Evolutionary conservation across 2,797 vertebrate species (phyloP), one percentile per base, ranked within the genome.

Genomic region (Muraenolepis orangiensis): DNA sequence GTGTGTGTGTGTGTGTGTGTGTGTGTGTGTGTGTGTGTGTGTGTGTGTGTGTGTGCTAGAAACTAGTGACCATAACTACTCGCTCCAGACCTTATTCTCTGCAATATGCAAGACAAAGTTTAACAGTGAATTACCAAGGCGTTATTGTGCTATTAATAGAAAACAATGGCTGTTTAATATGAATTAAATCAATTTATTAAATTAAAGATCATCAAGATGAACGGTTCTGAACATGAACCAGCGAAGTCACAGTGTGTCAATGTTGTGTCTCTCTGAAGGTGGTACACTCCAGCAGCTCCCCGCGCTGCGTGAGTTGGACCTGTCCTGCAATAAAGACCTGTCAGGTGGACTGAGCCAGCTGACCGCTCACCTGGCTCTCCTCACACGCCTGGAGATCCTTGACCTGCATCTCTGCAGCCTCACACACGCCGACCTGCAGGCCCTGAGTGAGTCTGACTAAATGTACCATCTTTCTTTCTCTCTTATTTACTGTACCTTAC

Each of bases 371-470:
- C 79, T 97, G 88, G 81, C 89, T 72, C 83, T 83, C 71, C 80
- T 96, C 78, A 87, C 85, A 75, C 90, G 92, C 31, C 93, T 97
- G 1, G 83, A 94, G 88, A 87, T 88, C 78, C 89, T 97, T 1
- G 93, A 96, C 88, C 91, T 97, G 28, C 96, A 95, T 83, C 91
- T 91, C 70, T 96, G 96, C 87, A 89, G 88, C 1, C 81, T 98
- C 31, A 94, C 91, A 8, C 90, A 75, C 66, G 76, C 84, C 0
- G 95, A 98, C 51, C 71, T 94, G 84, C 76, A 81, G 0, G 83
- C 89, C 23, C 87, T 97, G 80, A 91, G 96, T 96, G 89, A 94
- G 94, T 84, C 0, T n/a, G n/a, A 78, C 18, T n/a, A 1, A 69
- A 32, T n/a, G 36, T 46, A 42, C 28, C 14, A 69, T 42, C 36